Conservation (phyloP, 2,797 vertebrate species). For the Tangara arthus region DNA sequence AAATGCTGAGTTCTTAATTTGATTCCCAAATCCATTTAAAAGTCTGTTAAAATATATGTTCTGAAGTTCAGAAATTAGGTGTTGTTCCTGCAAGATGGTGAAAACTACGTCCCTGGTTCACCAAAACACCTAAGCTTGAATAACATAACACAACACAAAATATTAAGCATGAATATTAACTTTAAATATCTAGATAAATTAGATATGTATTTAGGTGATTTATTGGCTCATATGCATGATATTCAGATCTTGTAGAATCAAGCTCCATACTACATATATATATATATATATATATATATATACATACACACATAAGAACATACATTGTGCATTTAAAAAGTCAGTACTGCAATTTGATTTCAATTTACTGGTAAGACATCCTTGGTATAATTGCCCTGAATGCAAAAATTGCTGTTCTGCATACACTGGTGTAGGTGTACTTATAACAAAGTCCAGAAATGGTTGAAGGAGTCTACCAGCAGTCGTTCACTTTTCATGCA, state of each 20-base stretch:
- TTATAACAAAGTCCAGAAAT: not conserved
- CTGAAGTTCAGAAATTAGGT: not conserved
- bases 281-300: accelerated
- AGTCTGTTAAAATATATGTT: not conserved
- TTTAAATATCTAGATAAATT: not conserved
- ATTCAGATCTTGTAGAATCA: not conserved
- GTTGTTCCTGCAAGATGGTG: not conserved
- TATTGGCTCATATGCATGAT: not conserved
- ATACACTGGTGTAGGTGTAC: not conserved
- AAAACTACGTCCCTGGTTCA: not conserved
- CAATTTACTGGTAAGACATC: not conserved
- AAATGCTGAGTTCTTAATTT: not conserved
- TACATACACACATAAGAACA: accelerated
- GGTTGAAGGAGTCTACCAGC: not conserved
- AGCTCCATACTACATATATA: not conserved
- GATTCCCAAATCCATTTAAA: not conserved
- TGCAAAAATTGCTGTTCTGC: not conserved
- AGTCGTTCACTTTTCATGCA: not conserved
- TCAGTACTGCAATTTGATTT: not conserved
- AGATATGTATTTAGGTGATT: not conserved
- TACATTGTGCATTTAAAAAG: not conserved
- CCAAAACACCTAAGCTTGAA: not conserved
- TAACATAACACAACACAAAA: not conserved
- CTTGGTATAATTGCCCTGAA: not conserved
- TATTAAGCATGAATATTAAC: not conserved